Percentiles rank a stretch among this genome's conserved stretches.
Evolutionary conservation across 2,888 invertebrate species (phyloP).

Genomic region (Synergus itoensis): DNA sequence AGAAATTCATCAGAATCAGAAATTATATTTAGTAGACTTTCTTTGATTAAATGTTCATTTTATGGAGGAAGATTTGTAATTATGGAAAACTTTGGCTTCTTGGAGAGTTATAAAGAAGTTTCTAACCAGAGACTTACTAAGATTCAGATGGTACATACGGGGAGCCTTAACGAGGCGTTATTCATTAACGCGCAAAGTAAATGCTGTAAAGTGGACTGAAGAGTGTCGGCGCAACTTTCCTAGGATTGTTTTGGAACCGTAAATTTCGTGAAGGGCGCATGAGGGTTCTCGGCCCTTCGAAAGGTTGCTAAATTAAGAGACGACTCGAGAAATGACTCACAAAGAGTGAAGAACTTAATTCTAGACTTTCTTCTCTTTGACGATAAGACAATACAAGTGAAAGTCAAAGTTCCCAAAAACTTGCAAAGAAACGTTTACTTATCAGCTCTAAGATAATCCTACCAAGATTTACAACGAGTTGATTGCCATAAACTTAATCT

Average conservation of each 20-base stretch:
- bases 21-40: no score
- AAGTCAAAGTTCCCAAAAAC: not conserved
- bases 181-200: conserved; percentile 26
- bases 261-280: conserved; percentile 19
- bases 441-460: not conserved
- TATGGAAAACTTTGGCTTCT: not conserved
- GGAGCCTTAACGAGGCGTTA: conserved; percentile 8
- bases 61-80: not conserved
- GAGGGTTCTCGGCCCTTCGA: conserved; percentile 13
- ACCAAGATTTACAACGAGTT: not conserved
- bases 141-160: conserved; percentile 11
- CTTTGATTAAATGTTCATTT: not conserved
- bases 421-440: not conserved
- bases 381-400: not conserved
- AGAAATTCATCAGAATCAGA: no score
- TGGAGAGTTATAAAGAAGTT: not conserved
- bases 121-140: not conserved
- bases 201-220: not conserved
- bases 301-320: conserved; percentile 36
- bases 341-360: conserved; percentile 22
- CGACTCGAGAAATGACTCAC: conserved; percentile 12
- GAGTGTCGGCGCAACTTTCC: not conserved
- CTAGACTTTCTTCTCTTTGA: conserved; percentile 26
- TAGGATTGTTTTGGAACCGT: conserved; percentile 13
- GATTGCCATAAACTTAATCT: not conserved